Evolutionary conservation across 2,113 vertebrate species (phyloP).

Genomic region (Ochotona princeps): DNA sequence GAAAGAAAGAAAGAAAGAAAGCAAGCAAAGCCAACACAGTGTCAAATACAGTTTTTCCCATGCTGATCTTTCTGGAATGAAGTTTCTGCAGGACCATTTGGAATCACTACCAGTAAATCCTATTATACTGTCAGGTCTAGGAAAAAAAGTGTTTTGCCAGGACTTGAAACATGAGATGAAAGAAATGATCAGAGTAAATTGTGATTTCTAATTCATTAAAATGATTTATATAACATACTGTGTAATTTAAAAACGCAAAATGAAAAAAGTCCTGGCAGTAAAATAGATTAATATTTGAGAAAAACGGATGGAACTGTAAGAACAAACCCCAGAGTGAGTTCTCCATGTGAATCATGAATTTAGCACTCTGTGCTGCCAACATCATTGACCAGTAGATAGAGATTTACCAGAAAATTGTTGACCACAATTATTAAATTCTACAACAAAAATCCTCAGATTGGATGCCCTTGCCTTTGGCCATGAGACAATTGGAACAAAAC

Average conservation of each 20-base stretch:
- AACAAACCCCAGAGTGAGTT: neutral
- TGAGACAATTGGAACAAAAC: slow-evolving; percentile 21
- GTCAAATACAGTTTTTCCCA: neutral
- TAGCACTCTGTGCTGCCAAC: slow-evolving; percentile 16
- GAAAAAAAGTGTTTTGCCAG: neutral
- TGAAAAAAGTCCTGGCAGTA: neutral
- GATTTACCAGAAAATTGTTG: slow-evolving; percentile 63
- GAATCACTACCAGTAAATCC: slow-evolving; percentile 56
- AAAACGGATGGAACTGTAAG: slow-evolving; percentile 14
- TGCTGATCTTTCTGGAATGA: slow-evolving; percentile 63
- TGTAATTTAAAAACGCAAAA: slow-evolving; percentile 45
- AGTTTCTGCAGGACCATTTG: slow-evolving; percentile 26
- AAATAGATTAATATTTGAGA: slow-evolving; percentile 28
- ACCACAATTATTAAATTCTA: slow-evolving; percentile 62
- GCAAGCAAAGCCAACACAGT: neutral
- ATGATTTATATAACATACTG: neutral
- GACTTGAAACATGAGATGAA: slow-evolving; percentile 48
- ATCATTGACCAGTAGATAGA: neutral
- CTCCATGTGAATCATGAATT: slow-evolving; percentile 15
- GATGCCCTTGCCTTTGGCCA: slow-evolving; percentile 52
- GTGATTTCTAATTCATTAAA: slow-evolving; percentile 42
- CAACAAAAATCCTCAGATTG: slow-evolving; percentile 48
- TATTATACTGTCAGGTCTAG: slow-evolving; percentile 31
- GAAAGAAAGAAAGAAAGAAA: neutral
- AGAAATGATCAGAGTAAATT: slow-evolving; percentile 49